phyloP scores from a whole-genome alignment of 2,888 invertebrate species.

The Archips crataeganus region DNA sequence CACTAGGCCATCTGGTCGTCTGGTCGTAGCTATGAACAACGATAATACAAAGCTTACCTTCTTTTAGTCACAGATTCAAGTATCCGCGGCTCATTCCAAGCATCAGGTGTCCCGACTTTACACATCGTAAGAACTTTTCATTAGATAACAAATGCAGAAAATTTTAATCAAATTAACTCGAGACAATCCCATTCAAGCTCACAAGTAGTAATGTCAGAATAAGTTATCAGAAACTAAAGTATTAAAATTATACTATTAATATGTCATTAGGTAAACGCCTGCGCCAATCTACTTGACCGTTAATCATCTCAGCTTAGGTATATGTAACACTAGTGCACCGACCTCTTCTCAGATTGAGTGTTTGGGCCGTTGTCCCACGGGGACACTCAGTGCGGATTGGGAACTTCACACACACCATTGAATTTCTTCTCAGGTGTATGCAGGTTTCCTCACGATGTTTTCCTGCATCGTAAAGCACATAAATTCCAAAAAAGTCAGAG shows the following conservation, averaged over 20 bases:
- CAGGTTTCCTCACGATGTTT: no score
- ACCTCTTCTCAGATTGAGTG: no score
- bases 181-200: conserved; percentile 53
- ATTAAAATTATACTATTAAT: conserved; percentile 69
- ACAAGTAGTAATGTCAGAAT: conserved; percentile 54
- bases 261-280: conserved; percentile 64
- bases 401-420: no score
- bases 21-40: no score
- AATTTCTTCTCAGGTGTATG: no score
- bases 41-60: conserved; percentile 55
- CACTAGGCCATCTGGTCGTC: no score
- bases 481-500: no score
- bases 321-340: no score
- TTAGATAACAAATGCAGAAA: conserved; percentile 39
- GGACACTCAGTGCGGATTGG: no score
- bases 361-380: no score
- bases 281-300: conserved; percentile 59
- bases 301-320: conserved; percentile 30
- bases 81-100: conserved; percentile 39
- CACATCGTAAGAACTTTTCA: conserved; percentile 62
- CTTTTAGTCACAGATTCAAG: conserved; percentile 64
- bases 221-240: conserved; percentile 48
- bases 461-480: no score
- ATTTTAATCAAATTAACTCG: conserved; percentile 46
- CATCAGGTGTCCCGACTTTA: conserved; percentile 56